Evolutionary conservation across 1,140 invertebrate genomes (phyloP), one percentile per base, ranked within the genome.

Genomic region (Apis florea): DNA sequence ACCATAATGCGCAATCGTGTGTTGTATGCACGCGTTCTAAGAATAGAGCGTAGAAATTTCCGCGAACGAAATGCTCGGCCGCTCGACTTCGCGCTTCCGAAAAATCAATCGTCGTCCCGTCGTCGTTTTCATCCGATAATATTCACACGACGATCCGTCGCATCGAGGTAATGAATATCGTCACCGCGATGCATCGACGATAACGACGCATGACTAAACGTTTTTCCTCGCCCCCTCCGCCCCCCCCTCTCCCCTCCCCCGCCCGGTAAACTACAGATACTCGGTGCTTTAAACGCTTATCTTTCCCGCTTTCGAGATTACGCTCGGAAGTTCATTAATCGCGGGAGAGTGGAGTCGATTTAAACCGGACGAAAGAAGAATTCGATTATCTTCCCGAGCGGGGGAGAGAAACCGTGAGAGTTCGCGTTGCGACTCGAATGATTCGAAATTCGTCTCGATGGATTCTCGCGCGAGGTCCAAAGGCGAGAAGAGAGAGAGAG

Each of bases 21-120:
- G 47, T 49, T 47, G 58, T 26, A 31, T 53, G 54, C 49, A 71
- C 67, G n/a, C 53, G 68, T 68, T 76, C 72, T 70, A 73, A 68
- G 51, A 80, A 80, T 70, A 70, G 63, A 56, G 12, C 53, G 76
- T 31, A 53, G 54, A 63, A 79, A 64, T 73, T 79, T 64, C 69
- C 40, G 58, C 40, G 61, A 64, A 51, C 70, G 63, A 40, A 40
- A 40, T 40, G 51, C 49, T 24, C 17, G 40, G 19, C 78, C 26
- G 3, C 59, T 26, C 15, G 21, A 13, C 21, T n/a, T n/a, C n/a
- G n/a, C 31, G 64, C n/a, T 40, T 40, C 47, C 54, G 67, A 61
- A 79, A 79, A n/a, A n/a, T n/a, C n/a, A 80, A 47, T 40, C 24
- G 53, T 58, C 71, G 21, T 12, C 40, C 3, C 31, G 8, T n/a